Conservation (phyloP, 2,113 vertebrate genomes). For the Myrmophylax atrothorax region DNA sequence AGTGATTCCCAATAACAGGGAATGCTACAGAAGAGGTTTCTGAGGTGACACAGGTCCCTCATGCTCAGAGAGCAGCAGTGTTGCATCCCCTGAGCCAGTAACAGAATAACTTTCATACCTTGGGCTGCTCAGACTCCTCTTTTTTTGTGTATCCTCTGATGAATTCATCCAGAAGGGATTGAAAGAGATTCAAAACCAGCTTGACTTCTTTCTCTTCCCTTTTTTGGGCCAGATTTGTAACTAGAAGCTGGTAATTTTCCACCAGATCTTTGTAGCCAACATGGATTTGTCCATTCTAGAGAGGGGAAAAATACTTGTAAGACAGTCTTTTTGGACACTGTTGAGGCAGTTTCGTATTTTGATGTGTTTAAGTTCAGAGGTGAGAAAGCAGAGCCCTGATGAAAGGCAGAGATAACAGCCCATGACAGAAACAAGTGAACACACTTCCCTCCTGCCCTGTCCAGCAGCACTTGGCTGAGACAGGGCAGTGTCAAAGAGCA, state of each 20-base stretch:
- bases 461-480: background rate
- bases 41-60: background rate
- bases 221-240: constrained; percentile 85
- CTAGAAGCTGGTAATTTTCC: constrained; percentile 90
- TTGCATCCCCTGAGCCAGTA: background rate
- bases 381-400: background rate
- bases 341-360: background rate
- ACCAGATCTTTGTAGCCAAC: constrained; percentile 92
- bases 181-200: constrained; percentile 95
- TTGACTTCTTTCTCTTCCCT: constrained; percentile 90
- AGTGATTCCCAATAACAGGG: background rate
- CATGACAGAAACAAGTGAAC: background rate
- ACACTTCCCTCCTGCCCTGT: background rate
- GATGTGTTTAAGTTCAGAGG: background rate
- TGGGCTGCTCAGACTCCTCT: constrained; percentile 85
- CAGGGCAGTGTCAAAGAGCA: background rate
- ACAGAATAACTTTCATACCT: constrained; percentile 70
- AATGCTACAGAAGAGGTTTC: background rate
- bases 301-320: background rate
- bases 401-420: background rate
- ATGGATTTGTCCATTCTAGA: constrained; percentile 87
- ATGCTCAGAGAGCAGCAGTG: background rate
- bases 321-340: background rate
- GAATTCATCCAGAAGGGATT: constrained; percentile 94
- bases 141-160: constrained; percentile 90